Evolutionary conservation across 2,113 vertebrate genomes (phyloP).

Genomic region (Mesembrinibis cayennensis): DNA sequence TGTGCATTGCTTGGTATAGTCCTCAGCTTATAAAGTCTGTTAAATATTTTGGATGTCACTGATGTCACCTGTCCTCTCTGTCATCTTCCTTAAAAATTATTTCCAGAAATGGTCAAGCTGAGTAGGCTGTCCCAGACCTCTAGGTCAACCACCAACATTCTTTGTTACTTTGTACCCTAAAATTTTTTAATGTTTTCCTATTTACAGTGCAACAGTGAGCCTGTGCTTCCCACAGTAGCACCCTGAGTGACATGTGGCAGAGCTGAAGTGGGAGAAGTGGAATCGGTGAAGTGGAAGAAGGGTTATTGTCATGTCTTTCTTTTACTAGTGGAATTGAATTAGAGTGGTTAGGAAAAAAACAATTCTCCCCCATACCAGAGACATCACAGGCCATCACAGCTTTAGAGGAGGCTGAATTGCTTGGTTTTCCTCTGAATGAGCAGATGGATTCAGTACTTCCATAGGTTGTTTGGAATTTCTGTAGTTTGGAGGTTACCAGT

Average conservation of each 20-base stretch:
- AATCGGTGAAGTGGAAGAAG: fast-evolving
- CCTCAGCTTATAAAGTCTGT: neutral
- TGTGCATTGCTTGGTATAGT: neutral
- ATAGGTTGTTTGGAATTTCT: neutral
- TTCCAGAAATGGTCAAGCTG: neutral
- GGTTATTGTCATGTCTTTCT: neutral
- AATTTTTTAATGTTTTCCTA: neutral
- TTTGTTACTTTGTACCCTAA: neutral
- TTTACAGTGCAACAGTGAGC: neutral
- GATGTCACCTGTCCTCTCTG: neutral
- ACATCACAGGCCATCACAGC: neutral
- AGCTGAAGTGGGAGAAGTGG: neutral
- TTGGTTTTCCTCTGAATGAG: neutral
- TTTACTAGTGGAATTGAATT: neutral
- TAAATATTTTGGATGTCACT: neutral
- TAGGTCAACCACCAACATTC: neutral
- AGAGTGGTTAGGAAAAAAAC: neutral
- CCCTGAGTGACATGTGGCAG: neutral
- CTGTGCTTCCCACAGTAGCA: neutral
- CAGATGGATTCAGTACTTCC: neutral
- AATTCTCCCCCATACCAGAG: neutral
- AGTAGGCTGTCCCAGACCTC: neutral
- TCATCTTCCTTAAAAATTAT: neutral
- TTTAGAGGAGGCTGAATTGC: neutral
- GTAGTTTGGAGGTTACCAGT: neutral